Evolutionary conservation across 1,140 invertebrate species (phyloP), one percentile per base, ranked within the genome.

Genomic region (Nasonia vitripennis): DNA sequence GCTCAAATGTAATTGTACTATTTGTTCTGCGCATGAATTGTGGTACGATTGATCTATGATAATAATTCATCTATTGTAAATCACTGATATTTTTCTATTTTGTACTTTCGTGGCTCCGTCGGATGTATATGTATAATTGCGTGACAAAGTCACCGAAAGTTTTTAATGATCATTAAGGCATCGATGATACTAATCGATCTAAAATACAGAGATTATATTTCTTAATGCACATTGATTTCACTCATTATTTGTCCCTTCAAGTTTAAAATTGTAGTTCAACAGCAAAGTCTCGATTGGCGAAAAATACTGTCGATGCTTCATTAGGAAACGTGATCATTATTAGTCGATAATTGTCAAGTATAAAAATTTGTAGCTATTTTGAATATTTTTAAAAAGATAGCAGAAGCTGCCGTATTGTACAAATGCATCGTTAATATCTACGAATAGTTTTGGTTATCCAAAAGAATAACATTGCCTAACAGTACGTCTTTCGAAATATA

Each of bases 161-260:
- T 83, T 68, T 83, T 75, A 48, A 37, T 77, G 7, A 67, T 70
- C 48, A 73, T 73, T 81, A 74, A 62, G 51, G 62, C 70, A 77
- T 81, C 31, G 51, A 67, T 77, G n/a, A 81, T 75, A 48, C n/a
- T 48, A 68, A 85, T 74, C 37, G 23, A 78, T 85, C 12, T 81
- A 81, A 74, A 81, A 81, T 81, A 85, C 37, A 85, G 78, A 79
- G 70, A 85, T 85, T 85, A 85, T 81, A 81, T 81, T 81, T 75
- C 71, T 27, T 85, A 84, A 67, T 78, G n/a, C 41, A 51, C 12
- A 45, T 37, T 71, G 31, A 71, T 71, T 12, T 9, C 23, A 34
- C 10, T 71, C 27, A 71, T 71, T 34, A 71, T 71, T 71, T 71
- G 14, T 34, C 31, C 31, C 23, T 34, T 71, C 12, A 62, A 71